Evolutionary conservation across 2,888 invertebrate species (phyloP), one percentile per base, ranked within the genome.

Genomic region (Synergus gifuensis): DNA sequence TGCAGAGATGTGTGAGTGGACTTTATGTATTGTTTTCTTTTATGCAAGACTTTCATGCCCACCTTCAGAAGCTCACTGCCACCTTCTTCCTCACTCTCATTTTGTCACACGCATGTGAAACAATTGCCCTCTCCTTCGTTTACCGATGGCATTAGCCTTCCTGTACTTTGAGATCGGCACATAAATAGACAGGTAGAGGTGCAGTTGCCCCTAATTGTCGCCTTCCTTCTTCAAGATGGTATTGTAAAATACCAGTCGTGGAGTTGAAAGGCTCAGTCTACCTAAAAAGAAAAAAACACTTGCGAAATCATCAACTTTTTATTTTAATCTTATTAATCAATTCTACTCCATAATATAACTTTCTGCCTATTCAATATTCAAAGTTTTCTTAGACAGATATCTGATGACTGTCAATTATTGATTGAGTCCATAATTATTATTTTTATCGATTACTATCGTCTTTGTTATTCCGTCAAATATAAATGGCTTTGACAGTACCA

Each of bases 151-250:
- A 82, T 82, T 82, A 82, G 81, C 81, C 82, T 80, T 82, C 83
- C 84, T 82, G 77, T 81, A 80, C 82, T 79, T 78, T 77, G 44
- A 78, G 77, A 78, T 73, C 76, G 36, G 73, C 54, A 64, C 60
- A 79, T 78, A 64, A 78, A 73, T 79, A 79, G 79, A 84, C 88
- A 85, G 88, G 83, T 83, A 87, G 87, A 87, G 89, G 88, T 84
- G 87, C 89, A 88, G 90, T 87, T 82, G 89, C 86, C 88, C 69
- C 88, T 91, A 91, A 91, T 91, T 90, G 91, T 90, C 89, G 87
- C 86, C 89, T 91, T 91, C 91, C 91, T 90, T 87, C 81, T 83
- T 80, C 36, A 7, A 73, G 36, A 36, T 73, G 36, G 73, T 73
- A 22, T 73, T 28, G 4, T 16, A 73, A n/a, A 73, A 73, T 54